These are phyloP conservation scores for Blastobasis lacticolella DNA, from an alignment of 2,888 invertebrate genomes.

Conservation along the genomic window DNA sequence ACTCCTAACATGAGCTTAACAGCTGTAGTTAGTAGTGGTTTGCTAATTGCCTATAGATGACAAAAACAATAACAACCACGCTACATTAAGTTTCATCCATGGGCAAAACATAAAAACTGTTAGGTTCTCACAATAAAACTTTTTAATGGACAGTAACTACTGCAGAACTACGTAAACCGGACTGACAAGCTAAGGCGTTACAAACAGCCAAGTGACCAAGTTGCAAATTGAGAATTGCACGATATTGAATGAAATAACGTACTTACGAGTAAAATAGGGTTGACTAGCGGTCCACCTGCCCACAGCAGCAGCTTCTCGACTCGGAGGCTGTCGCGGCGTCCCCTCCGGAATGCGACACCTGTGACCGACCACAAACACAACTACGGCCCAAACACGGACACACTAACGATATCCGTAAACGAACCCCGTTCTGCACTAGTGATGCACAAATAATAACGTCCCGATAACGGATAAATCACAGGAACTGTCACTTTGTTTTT, in stretches of 20 bases:
- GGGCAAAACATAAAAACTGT: too few species aligned
- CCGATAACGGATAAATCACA: constrained; percentile 6
- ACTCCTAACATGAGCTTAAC: too few species aligned
- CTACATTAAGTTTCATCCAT: too few species aligned
- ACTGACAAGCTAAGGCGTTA: too few species aligned
- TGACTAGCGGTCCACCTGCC: constrained; percentile 53
- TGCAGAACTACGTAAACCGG: too few species aligned
- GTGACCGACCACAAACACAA: constrained; percentile 52
- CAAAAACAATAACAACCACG: too few species aligned
- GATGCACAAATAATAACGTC: constrained; percentile 17
- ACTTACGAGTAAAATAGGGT: constrained; percentile 37
- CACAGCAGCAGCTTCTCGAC: constrained; percentile 29
- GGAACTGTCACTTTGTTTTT: constrained; percentile 24
- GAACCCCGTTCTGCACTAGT: constrained; percentile 24
- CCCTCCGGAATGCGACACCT: constrained; percentile 66
- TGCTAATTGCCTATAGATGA: too few species aligned
- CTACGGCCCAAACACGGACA: constrained; percentile 35
- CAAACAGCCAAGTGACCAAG: too few species aligned
- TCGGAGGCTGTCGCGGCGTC: constrained; percentile 61
- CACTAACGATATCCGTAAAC: constrained; percentile 6
- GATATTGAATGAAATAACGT: background rate
- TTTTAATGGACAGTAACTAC: too few species aligned
- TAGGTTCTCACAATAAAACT: too few species aligned
- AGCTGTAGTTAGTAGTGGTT: too few species aligned
- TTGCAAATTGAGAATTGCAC: too few species aligned